These are phyloP conservation scores for Drosophila affinis DNA, from an alignment of 2,888 invertebrate genomes.

Conservation along the genomic window DNA sequence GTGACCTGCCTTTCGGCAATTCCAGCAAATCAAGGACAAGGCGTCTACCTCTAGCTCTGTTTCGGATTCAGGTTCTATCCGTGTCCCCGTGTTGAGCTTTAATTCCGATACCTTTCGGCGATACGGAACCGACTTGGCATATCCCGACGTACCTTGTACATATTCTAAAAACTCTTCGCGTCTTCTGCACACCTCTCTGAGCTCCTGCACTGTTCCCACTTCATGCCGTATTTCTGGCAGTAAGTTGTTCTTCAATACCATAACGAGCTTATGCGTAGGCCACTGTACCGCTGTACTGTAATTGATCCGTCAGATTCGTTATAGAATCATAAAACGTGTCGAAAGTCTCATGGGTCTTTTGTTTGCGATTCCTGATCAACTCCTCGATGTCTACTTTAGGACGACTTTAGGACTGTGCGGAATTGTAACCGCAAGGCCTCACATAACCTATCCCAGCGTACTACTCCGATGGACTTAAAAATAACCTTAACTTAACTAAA, in stretches of 20 bases:
- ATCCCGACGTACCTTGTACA: background rate
- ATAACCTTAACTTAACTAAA: too few species aligned
- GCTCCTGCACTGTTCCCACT: background rate
- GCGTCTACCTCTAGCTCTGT: conserved; percentile 4
- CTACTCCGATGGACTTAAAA: conserved; percentile 3
- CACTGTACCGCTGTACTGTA: conserved; percentile 5
- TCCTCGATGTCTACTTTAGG: conserved; percentile 15
- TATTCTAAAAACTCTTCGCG: conserved; percentile 5
- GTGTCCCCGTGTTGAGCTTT: background rate
- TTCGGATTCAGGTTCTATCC: background rate
- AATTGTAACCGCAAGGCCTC: conserved; percentile 5
- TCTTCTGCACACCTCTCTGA: conserved; percentile 6
- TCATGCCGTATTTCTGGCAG: conserved; percentile 11
- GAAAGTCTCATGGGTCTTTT: background rate
- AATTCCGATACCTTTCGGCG: conserved; percentile 3
- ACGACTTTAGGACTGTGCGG: too few species aligned
- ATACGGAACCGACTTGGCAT: background rate
- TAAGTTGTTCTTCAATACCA: background rate
- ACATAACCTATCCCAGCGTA: conserved; percentile 2
- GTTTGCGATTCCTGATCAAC: conserved; percentile 1
- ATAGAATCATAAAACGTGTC: conserved; percentile 3
- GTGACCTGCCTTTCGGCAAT: conserved; percentile 8
- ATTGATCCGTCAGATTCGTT: conserved; percentile 1
- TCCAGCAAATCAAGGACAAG: conserved; percentile 11
- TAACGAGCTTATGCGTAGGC: background rate